phyloP scores from a whole-genome alignment of 1,140 invertebrate genomes.

The Scaptomyza hsui region DNA sequence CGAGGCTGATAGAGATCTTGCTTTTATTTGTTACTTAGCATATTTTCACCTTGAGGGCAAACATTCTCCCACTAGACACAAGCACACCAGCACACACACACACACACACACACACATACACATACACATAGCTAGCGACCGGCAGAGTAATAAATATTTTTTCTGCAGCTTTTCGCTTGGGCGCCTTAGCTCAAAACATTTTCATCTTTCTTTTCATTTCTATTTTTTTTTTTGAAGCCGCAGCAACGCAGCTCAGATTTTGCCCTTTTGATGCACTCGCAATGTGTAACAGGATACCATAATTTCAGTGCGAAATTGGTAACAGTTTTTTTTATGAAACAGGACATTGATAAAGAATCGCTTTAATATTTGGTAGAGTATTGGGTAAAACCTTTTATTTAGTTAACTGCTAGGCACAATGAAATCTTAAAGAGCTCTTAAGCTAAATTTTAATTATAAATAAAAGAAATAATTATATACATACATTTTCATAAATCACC shows the following conservation, averaged over 20 bases:
- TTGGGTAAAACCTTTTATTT: no score
- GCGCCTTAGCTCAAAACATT: constrained; percentile 56
- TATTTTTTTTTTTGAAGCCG: constrained; percentile 34
- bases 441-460: no score
- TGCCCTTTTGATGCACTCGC: constrained; percentile 34
- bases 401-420: no score
- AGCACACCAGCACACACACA: constrained; percentile 18
- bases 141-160: constrained; percentile 76
- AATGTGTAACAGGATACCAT: background rate
- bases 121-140: constrained; percentile 2
- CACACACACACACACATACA: constrained; percentile 11
- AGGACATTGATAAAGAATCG: background rate
- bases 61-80: constrained; percentile 72
- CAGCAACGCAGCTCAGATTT: constrained; percentile 29
- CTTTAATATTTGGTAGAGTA: no score
- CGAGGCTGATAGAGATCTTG: constrained; percentile 68
- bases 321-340: background rate
- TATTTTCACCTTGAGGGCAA: constrained; percentile 80
- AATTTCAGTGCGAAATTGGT: constrained; percentile 26
- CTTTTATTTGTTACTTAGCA: constrained; percentile 81
- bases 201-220: constrained; percentile 29
- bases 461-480: no score
- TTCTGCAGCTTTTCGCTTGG: constrained; percentile 49
- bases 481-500: no score
- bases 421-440: no score